These are phyloP conservation scores for Isurus oxyrinchus DNA, from an alignment of 2,113 vertebrate genomes.

Conservation along the genomic window DNA sequence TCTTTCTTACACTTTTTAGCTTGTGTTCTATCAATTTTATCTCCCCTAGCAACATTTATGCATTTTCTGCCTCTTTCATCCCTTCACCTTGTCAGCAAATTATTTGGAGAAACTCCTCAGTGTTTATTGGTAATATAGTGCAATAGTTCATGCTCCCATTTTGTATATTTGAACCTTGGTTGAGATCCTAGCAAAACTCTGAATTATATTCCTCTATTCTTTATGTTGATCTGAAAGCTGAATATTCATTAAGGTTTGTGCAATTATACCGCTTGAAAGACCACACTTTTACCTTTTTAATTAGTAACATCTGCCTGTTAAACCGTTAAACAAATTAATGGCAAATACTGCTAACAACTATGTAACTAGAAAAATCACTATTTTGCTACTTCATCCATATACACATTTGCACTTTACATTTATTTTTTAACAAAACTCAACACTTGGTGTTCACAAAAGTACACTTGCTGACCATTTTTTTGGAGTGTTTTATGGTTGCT, in stretches of 20 bases:
- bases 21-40: neutral
- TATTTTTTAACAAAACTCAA: neutral
- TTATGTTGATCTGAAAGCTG: neutral
- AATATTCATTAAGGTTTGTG: neutral
- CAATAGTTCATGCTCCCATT: neutral
- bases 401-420: neutral
- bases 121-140: neutral
- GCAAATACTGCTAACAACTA: neutral
- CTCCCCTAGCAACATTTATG: neutral
- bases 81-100: neutral
- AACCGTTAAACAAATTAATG: neutral
- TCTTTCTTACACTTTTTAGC: no score
- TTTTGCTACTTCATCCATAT: neutral
- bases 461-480: neutral
- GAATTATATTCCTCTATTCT: neutral
- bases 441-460: neutral
- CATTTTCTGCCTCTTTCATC: neutral
- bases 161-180: neutral
- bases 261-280: neutral
- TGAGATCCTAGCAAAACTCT: neutral
- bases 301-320: neutral
- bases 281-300: neutral
- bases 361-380: neutral
- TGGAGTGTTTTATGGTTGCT: neutral
- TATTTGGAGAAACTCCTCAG: neutral